These are phyloP conservation scores for Hydraecia micacea DNA, from an alignment of 2,888 invertebrate species.

Conservation along the genomic window DNA sequence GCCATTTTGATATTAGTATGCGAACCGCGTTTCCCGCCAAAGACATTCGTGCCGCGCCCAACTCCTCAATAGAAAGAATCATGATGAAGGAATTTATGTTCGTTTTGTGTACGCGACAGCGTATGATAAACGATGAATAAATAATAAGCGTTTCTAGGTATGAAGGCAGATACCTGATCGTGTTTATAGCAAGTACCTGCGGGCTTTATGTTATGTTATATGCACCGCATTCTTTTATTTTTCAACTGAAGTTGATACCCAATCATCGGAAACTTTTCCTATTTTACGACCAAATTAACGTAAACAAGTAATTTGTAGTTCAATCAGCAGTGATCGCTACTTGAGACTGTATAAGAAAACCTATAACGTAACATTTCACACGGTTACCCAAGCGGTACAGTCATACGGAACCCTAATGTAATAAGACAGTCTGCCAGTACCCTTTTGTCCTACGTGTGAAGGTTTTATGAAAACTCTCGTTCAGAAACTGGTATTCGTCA, in stretches of 20 bases:
- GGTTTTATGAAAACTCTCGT: constrained; percentile 20
- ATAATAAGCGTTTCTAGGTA: constrained; percentile 78
- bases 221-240: constrained; percentile 43
- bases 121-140: constrained; percentile 84
- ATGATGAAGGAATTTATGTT: constrained; percentile 87
- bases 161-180: constrained; percentile 64
- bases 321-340: constrained; percentile 29
- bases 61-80: constrained; percentile 87
- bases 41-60: constrained; percentile 87
- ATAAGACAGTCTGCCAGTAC: neutral
- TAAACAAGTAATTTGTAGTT: constrained; percentile 54
- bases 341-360: constrained; percentile 42
- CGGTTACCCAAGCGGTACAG: constrained; percentile 13
- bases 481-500: constrained; percentile 3
- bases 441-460: neutral
- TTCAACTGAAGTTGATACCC: constrained; percentile 13
- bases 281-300: constrained; percentile 49
- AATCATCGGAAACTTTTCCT: constrained; percentile 34
- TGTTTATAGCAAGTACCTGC: constrained; percentile 50
- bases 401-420: neutral
- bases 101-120: constrained; percentile 72
- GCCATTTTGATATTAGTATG: constrained; percentile 82
- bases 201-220: constrained; percentile 20
- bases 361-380: constrained; percentile 40
- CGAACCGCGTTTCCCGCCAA: constrained; percentile 83